A percentile compares a stretch with the other conserved stretches of the same genome.
Conservation (phyloP, 2,113 vertebrate genomes). For the Hylia prasina region DNA sequence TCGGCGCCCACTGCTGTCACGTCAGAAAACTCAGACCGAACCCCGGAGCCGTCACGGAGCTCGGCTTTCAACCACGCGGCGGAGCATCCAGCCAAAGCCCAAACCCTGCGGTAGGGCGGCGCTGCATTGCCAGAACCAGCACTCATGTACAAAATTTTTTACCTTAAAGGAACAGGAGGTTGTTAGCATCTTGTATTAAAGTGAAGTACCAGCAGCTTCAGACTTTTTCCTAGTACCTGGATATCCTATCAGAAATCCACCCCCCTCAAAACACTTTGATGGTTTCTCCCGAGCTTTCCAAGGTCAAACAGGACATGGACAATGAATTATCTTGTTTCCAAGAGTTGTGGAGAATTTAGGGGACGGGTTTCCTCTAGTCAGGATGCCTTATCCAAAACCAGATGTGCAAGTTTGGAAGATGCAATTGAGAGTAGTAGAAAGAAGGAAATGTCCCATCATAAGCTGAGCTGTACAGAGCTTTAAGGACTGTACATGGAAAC, state of each 20-base stretch:
- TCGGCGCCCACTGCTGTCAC: slow-evolving; percentile 90
- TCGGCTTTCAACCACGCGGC: slow-evolving; percentile 90
- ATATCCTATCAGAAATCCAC: neutral
- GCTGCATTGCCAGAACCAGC: neutral
- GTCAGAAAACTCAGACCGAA: slow-evolving; percentile 88
- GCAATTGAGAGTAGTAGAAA: neutral
- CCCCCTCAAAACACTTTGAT: neutral
- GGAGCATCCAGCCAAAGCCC: slow-evolving; percentile 94
- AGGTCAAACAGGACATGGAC: neutral
- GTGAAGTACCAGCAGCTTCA: neutral
- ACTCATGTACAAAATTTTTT: neutral
- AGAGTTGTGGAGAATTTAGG: neutral
- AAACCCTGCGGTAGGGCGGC: slow-evolving; percentile 82
- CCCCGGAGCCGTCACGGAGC: slow-evolving; percentile 83
- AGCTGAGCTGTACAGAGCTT: neutral
- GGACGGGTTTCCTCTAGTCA: neutral
- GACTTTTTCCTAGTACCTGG: neutral
- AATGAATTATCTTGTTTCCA: neutral
- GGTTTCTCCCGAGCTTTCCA: neutral
- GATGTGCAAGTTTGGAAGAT: neutral
- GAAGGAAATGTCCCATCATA: neutral
- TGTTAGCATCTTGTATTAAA: neutral
- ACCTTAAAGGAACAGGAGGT: neutral
- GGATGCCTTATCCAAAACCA: neutral
- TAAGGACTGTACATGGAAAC: neutral